Conservation (phyloP, 2,113 vertebrate genomes). For the Regulus satrapa region DNA sequence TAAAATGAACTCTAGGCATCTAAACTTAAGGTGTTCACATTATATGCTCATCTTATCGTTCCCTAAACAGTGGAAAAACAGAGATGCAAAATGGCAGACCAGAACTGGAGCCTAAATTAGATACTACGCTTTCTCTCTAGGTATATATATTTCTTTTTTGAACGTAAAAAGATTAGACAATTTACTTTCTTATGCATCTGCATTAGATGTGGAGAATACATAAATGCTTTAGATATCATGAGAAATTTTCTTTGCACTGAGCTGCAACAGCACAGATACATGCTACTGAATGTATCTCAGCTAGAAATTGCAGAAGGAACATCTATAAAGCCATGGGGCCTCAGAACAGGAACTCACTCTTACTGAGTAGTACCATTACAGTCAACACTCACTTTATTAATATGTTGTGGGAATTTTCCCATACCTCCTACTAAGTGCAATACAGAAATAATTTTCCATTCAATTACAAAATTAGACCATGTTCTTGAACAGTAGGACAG, state of each 20-base stretch:
- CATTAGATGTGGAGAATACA: neutral
- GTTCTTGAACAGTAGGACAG: neutral
- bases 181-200: neutral
- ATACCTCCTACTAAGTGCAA: neutral
- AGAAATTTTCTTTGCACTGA: neutral
- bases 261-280: neutral
- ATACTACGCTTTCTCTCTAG: neutral
- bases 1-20: neutral
- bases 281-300: neutral
- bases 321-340: neutral
- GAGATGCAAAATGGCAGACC: neutral
- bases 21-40: neutral
- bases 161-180: neutral
- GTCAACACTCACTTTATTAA: neutral
- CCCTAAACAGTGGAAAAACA: neutral
- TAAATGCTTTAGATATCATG: neutral
- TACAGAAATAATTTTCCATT: neutral
- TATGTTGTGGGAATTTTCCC: neutral
- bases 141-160: neutral
- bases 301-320: neutral
- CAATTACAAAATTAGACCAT: neutral
- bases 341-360: neutral
- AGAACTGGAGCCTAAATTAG: neutral
- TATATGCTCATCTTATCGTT: neutral
- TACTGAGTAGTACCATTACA: neutral